These are phyloP conservation scores for Diadophis punctatus DNA, from an alignment of 2,113 vertebrate species.

Conservation along the genomic window DNA sequence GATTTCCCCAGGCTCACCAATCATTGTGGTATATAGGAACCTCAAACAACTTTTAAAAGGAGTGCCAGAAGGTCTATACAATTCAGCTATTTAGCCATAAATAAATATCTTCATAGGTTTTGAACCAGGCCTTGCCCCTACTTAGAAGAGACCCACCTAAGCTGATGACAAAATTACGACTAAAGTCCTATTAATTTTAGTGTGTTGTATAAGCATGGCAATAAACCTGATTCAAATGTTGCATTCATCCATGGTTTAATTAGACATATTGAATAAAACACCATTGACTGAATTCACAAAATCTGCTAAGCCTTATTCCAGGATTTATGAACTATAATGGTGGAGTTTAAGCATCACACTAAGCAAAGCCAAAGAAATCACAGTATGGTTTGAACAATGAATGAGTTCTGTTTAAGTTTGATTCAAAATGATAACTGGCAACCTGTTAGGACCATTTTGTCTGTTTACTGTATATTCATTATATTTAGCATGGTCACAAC, in stretches of 20 bases:
- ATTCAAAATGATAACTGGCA: neutral
- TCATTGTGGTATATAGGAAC: neutral
- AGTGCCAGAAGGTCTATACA: neutral
- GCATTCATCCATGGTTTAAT: neutral
- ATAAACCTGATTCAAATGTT: neutral
- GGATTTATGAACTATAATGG: neutral
- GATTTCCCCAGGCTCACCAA: neutral
- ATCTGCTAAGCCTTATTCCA: neutral
- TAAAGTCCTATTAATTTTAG: neutral
- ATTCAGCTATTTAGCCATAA: neutral
- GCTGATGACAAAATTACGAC: neutral
- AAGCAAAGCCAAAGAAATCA: neutral
- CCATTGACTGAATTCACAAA: neutral
- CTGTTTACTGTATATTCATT: neutral
- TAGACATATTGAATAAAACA: neutral
- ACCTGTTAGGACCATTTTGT: too few relatives aligned
- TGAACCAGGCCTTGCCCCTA: neutral
- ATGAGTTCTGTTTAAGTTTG: neutral
- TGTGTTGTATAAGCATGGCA: neutral
- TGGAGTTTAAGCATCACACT: neutral
- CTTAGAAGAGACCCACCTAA: neutral
- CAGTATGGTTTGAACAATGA: neutral
- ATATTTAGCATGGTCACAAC: neutral
- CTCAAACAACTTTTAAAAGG: neutral
- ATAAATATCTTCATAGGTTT: neutral